Evolutionary conservation across 2,113 vertebrate species (phyloP).

Genomic region (Erinaceus europaeus): DNA sequence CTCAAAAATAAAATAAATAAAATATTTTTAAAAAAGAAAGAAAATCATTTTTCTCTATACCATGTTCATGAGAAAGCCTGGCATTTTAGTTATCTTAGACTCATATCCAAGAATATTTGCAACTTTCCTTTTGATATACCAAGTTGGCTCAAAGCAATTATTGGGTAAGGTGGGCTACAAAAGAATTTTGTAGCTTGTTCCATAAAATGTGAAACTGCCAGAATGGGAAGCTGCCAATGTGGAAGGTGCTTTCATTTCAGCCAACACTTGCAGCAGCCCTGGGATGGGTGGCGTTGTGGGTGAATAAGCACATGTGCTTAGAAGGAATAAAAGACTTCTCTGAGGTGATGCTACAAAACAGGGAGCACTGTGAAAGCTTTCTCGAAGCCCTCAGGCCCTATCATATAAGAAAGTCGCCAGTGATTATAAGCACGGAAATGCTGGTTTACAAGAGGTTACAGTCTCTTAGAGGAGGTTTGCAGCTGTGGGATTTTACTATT

Average conservation of each 20-base stretch:
- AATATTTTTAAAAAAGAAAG: no score
- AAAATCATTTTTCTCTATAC: background rate
- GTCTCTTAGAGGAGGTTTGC: no score
- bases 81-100: background rate
- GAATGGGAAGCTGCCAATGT: background rate
- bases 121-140: background rate
- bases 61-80: background rate
- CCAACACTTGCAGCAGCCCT: background rate
- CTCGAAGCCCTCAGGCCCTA: background rate
- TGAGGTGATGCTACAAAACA: background rate
- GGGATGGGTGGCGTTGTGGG: no score
- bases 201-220: background rate
- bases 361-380: background rate
- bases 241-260: background rate
- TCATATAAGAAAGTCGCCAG: no score
- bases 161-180: background rate
- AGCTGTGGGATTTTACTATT: no score
- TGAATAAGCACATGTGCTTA: background rate
- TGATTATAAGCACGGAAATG: no score
- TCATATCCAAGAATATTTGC: background rate
- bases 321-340: background rate
- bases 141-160: slow-evolving; percentile 1
- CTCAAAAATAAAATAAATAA: no score
- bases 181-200: background rate
- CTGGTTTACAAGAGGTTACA: background rate